These are phyloP conservation scores for Varanus komodoensis DNA, from an alignment of 2,113 vertebrate species.

Conservation along the genomic window DNA sequence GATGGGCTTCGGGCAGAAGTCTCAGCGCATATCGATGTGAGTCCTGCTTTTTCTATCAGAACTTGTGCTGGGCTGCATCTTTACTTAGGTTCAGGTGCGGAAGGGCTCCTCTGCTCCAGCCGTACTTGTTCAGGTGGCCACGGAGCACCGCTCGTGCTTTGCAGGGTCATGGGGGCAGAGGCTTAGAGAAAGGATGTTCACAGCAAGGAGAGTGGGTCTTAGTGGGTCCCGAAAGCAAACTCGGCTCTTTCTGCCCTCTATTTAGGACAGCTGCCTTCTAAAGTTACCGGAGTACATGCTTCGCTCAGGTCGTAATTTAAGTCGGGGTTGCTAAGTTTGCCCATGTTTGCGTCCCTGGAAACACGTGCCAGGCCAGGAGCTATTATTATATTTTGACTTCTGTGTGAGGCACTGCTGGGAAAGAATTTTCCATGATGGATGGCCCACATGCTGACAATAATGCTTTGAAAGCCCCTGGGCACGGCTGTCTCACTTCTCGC, in stretches of 20 bases:
- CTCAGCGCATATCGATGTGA: no score
- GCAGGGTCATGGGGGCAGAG: no score
- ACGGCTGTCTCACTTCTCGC: background rate
- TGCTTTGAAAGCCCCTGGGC: background rate
- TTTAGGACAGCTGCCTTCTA: background rate
- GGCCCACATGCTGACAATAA: background rate
- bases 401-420: background rate
- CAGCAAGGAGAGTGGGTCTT: background rate
- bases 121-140: background rate
- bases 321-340: background rate
- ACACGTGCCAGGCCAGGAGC: background rate
- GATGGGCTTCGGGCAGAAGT: no score
- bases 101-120: background rate
- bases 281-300: background rate
- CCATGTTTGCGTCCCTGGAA: background rate
- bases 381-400: background rate
- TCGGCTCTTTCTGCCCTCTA: background rate
- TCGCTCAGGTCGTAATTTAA: background rate
- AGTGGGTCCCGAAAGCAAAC: background rate
- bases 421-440: background rate
- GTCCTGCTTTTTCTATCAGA: no score
- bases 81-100: background rate
- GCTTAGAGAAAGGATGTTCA: background rate
- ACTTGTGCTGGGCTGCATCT: no score
- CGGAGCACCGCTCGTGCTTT: background rate